phyloP scores from a whole-genome alignment of 2,797 vertebrate species.

The Poeciliopsis turneri region DNA sequence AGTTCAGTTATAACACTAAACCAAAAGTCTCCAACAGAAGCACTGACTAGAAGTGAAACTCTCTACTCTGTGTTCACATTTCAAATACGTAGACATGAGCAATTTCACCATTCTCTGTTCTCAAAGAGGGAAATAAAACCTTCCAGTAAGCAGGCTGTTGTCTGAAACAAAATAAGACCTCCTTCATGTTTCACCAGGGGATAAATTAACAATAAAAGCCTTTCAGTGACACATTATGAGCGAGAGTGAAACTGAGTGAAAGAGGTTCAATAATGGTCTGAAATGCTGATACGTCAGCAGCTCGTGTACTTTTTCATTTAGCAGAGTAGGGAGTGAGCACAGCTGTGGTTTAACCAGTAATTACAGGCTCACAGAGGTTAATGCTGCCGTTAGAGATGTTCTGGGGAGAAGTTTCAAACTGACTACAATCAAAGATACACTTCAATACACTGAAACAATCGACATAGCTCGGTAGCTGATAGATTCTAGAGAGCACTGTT shows the following conservation, averaged over 20 bases:
- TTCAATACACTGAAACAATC: constrained; percentile 4
- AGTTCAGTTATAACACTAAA: neutral
- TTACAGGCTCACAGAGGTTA: constrained; percentile 15
- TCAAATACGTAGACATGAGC: neutral
- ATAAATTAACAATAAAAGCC: neutral
- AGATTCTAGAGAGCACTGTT: neutral
- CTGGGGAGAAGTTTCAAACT: constrained; percentile 36
- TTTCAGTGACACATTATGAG: constrained; percentile 18
- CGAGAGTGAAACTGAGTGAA: constrained; percentile 6
- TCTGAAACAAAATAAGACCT: constrained; percentile 24
- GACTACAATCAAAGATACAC: constrained; percentile 12
- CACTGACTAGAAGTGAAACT: constrained; percentile 21
- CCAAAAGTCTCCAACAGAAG: neutral
- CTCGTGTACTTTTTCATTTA: constrained; percentile 14
- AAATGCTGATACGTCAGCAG: neutral
- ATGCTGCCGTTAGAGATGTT: constrained; percentile 28
- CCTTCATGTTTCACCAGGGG: neutral
- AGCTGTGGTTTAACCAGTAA: constrained; percentile 34
- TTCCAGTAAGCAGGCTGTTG: neutral
- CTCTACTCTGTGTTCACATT: neutral
- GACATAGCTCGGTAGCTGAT: neutral
- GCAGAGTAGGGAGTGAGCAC: constrained; percentile 6
- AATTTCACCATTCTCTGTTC: constrained; percentile 11
- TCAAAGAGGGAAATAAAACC: neutral
- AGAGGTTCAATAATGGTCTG: neutral